These are phyloP conservation scores for Branchipolynoe longqiensis DNA, from an alignment of 2,888 invertebrate species.

Conservation along the genomic window DNA sequence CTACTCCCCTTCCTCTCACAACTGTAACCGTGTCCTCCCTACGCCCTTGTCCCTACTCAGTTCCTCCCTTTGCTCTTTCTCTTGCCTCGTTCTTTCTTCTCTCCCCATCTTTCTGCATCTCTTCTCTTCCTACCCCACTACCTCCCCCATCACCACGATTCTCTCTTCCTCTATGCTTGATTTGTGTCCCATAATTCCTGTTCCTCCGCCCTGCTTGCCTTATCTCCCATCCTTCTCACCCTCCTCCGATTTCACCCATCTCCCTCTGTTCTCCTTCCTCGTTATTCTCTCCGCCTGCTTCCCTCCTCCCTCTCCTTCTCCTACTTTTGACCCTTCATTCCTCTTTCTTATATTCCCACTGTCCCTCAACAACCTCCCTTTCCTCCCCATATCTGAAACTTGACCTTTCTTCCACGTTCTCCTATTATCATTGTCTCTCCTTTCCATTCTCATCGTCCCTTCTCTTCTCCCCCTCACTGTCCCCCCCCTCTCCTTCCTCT, in stretches of 20 bases:
- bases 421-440: neutral
- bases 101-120: neutral
- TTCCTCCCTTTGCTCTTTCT: neutral
- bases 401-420: neutral
- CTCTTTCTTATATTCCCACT: neutral
- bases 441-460: neutral
- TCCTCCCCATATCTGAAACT: too few relatives aligned
- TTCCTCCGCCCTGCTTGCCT: neutral
- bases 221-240: neutral
- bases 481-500: neutral
- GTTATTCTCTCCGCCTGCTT: neutral
- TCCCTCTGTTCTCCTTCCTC: neutral
- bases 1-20: too few relatives aligned
- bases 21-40: too few relatives aligned
- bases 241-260: neutral
- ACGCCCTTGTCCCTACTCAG: neutral
- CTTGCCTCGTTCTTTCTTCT: neutral
- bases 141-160: too few relatives aligned
- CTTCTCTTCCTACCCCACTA: too few relatives aligned
- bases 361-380: neutral
- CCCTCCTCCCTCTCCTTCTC: neutral
- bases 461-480: constrained; percentile 7
- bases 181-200: neutral
- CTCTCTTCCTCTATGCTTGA: too few relatives aligned
- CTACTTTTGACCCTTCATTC: neutral